phyloP scores from a whole-genome alignment of 2,113 vertebrate species.

The Rostratula benghalensis region DNA sequence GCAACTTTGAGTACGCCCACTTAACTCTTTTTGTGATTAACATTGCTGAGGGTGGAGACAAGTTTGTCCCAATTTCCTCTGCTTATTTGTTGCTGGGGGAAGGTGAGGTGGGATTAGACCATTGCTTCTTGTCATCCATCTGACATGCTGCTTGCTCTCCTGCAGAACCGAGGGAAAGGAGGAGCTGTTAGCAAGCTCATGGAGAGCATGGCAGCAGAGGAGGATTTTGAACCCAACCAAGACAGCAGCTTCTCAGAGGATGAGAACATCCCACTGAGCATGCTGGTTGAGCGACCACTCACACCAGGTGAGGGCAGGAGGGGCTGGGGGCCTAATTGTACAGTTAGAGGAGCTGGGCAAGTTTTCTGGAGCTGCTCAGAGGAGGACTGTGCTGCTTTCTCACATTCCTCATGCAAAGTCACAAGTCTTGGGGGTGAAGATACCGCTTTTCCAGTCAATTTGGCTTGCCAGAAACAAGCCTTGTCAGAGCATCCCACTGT shows the following conservation, averaged over 20 bases:
- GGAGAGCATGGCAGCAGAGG: slow-evolving; percentile 98
- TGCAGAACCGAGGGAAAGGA: slow-evolving; percentile 86
- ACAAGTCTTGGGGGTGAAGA: not conserved
- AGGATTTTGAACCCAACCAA: slow-evolving; percentile 96
- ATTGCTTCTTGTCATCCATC: not conserved
- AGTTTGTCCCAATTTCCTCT: not conserved
- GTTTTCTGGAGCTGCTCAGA: not conserved
- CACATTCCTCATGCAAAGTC: not conserved
- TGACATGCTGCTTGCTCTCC: not conserved
- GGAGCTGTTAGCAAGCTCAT: slow-evolving; percentile 95
- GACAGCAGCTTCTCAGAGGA: slow-evolving; percentile 99
- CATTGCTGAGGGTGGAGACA: not conserved
- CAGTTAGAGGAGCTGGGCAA: not conserved
- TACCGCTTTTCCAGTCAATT: not conserved
- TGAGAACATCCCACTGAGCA: slow-evolving; percentile 80
- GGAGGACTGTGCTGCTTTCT: not conserved
- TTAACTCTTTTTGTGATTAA: not conserved
- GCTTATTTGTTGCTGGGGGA: not conserved
- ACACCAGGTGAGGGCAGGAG: slow-evolving; percentile 82
- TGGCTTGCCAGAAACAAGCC: not conserved
- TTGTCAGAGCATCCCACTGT: not conserved
- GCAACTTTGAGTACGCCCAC: not conserved
- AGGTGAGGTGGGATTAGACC: not conserved
- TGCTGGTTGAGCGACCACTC: slow-evolving; percentile 79
- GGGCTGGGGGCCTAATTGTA: not conserved